A percentile compares a stretch with the other conserved stretches of the same genome.
Evolutionary conservation across 2,888 invertebrate genomes (phyloP).

Genomic region (Morpho achilles): DNA sequence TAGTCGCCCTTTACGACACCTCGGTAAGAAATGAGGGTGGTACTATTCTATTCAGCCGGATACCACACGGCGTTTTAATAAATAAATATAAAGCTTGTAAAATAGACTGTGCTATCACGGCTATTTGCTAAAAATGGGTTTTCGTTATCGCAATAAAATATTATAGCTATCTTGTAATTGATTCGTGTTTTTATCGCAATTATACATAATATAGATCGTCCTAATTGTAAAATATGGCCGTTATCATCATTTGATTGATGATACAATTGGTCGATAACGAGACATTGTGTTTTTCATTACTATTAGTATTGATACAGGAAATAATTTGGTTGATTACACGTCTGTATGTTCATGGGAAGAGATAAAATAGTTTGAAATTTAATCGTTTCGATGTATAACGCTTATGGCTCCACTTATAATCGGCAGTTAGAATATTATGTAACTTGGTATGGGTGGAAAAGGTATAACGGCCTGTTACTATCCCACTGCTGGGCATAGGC

Average conservation of each 20-base stretch:
- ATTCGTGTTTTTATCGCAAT: background rate
- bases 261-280: constrained; percentile 24
- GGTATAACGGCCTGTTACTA: too few species aligned
- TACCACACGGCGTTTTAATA: too few species aligned
- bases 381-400: too few species aligned
- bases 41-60: too few species aligned
- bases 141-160: constrained; percentile 3
- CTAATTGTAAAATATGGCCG: constrained; percentile 28
- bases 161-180: constrained; percentile 1
- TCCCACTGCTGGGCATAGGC: too few species aligned
- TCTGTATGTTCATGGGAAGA: background rate
- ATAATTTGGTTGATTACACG: constrained; percentile 4
- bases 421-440: too few species aligned
- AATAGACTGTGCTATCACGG: too few species aligned
- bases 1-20: too few species aligned
- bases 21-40: too few species aligned
- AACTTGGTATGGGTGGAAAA: too few species aligned
- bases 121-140: background rate
- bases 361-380: background rate
- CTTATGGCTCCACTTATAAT: too few species aligned
- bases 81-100: too few species aligned
- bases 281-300: constrained; percentile 21
- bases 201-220: constrained; percentile 21
- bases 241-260: constrained; percentile 28
- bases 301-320: constrained; percentile 9